Conservation (phyloP, 2,888 invertebrate species). For the Trichopria drosophilae region DNA sequence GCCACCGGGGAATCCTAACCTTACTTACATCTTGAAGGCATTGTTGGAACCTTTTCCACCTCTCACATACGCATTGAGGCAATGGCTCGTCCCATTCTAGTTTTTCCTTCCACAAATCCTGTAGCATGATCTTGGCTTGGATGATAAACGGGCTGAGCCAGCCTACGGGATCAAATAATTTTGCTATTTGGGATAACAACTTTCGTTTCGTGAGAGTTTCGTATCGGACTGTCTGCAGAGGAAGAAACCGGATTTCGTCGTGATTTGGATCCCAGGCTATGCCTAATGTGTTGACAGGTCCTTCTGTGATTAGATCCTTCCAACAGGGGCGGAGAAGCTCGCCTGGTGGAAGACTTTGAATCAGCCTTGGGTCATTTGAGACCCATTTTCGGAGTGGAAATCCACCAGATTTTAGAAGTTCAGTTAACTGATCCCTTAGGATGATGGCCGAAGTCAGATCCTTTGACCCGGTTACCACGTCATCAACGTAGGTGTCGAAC, state of each 20-base stretch:
- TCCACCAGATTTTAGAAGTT: neutral
- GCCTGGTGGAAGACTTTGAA: neutral
- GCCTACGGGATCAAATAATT: neutral
- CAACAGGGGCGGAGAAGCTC: neutral
- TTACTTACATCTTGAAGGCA: neutral
- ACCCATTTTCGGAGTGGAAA: constrained; percentile 4
- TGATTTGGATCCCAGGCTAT: neutral
- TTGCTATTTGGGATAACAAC: neutral
- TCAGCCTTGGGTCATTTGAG: neutral
- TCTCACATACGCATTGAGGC: neutral
- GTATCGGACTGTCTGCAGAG: neutral
- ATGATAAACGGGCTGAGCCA: too few relatives aligned
- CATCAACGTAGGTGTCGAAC: constrained; percentile 11
- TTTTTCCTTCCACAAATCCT: neutral
- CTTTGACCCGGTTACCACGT: constrained; percentile 5
- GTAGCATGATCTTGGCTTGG: neutral
- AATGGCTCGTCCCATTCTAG: neutral
- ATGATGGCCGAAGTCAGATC: neutral
- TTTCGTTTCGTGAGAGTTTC: neutral
- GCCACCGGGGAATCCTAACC: neutral
- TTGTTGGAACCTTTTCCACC: neutral
- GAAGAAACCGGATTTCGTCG: neutral
- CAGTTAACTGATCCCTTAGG: neutral
- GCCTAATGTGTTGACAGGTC: neutral
- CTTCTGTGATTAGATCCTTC: neutral